Base-by-base conservation (phyloP, 2,113 vertebrate genomes). In the Neopipo cinnamomea region DNA sequence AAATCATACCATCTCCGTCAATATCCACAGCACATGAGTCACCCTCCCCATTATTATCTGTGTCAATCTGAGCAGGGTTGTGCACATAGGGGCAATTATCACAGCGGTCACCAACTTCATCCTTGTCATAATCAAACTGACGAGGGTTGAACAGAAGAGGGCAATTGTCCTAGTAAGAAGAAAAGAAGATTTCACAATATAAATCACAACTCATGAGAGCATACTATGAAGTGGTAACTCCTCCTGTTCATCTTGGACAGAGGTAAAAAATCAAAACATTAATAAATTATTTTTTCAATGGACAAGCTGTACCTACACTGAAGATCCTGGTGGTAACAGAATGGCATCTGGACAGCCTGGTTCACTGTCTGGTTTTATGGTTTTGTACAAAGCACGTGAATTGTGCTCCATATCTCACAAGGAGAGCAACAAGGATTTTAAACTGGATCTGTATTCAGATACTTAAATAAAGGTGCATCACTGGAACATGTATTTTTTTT, bases 41-140 rank as follows among this genome's bases (percentile, higher is more conserved):
- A 2, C 99, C 99, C 95, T 99, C 99, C 8, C 99, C 99, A 3
- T 99, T 99, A 93, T 98, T 94, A 92, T 99, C 99, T 0, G 99
- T 99, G 96, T 99, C 99, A 56, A 99, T 99, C 96, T 99, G 99
- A 12, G 99, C 99, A 2, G 98, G 99, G 93, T 99, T 99, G 97
- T 99, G 99, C 66, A 99, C 99, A 4, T 99, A 99, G 1, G 99
- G 99, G 35, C 99, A 99, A 91, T 99, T 99, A 89, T 99, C 99
- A 77, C 99, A 99, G 47, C 99, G 98, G 94, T 99, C 99, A 14
- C 99, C 99, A 18, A 99, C 99, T 92, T 99, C 99, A 33, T 99
- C 99, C 78, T 99, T 99, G 97, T 99, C 99, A 25, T 99, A 99
- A 96, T 99, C 99, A 91, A 98, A 98, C 91, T 99, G 99, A 22